Evolutionary conservation across 2,113 vertebrate genomes (phyloP).

Genomic region (Sceloporus undulatus): DNA sequence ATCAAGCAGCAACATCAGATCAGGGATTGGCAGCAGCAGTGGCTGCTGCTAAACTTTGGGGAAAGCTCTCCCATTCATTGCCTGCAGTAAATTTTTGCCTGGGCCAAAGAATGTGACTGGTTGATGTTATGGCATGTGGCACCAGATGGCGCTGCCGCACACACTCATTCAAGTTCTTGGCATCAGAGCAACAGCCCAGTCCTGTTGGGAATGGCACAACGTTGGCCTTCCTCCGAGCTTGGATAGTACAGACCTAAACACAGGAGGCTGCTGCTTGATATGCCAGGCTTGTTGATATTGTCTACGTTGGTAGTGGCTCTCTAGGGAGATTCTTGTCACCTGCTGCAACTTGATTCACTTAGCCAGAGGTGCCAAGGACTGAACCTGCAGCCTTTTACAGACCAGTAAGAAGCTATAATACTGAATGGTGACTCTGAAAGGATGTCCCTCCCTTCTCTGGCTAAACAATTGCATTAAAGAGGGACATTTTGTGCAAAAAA

Average conservation of each 20-base stretch:
- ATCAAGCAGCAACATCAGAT: neutral
- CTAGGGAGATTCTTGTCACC: neutral
- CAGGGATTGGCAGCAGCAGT: too few relatives aligned
- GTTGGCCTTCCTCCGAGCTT: too few relatives aligned
- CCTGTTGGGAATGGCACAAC: too few relatives aligned
- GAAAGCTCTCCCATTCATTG: neutral
- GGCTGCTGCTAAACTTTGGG: neutral
- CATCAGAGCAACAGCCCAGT: neutral
- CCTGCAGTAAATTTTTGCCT: neutral
- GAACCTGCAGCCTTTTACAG: too few relatives aligned
- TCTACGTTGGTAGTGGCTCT: neutral
- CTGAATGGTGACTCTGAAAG: too few relatives aligned
- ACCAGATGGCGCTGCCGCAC: slow-evolving; percentile 35
- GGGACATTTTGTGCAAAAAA: too few relatives aligned
- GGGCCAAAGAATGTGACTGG: too few relatives aligned
- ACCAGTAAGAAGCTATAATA: too few relatives aligned
- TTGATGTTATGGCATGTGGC: neutral
- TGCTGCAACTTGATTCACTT: neutral
- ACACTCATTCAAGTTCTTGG: neutral
- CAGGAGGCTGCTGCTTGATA: neutral
- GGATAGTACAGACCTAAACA: neutral
- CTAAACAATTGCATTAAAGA: too few relatives aligned
- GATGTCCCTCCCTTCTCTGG: too few relatives aligned
- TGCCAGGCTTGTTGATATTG: too few relatives aligned
- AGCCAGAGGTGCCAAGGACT: too few relatives aligned